Evolutionary conservation across 2,113 vertebrate genomes (phyloP).

Genomic region (Cariama cristata): DNA sequence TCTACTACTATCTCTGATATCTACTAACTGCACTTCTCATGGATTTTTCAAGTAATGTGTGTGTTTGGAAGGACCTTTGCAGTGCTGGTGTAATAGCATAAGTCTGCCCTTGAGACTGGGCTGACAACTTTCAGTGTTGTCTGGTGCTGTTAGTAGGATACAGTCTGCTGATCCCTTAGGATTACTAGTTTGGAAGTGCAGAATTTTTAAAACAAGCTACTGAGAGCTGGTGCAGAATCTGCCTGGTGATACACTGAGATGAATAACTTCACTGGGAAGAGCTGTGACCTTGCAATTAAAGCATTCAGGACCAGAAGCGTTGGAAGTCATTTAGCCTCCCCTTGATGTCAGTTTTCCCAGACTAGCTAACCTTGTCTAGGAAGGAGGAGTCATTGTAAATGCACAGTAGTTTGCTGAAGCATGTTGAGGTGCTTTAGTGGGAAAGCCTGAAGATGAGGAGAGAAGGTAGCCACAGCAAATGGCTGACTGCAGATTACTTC

Average conservation of each 20-base stretch:
- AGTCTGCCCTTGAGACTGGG: neutral
- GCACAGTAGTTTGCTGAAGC: neutral
- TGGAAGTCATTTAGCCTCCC: neutral
- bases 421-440: neutral
- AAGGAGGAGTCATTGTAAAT: neutral
- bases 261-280: neutral
- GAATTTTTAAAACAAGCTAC: neutral
- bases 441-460: neutral
- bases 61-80: neutral
- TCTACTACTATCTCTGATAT: neutral
- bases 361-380: neutral
- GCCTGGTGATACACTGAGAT: neutral
- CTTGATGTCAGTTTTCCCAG: neutral
- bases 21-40: neutral
- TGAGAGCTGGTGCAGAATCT: neutral
- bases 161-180: neutral
- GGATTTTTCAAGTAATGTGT: neutral
- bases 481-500: neutral
- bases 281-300: neutral
- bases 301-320: neutral
- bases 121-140: neutral
- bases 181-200: neutral
- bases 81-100: neutral
- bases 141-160: neutral
- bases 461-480: neutral